Evolutionary conservation across 2,888 invertebrate species (phyloP), one percentile per base, ranked within the genome.

Genomic region (Agrotis ipsilon): DNA sequence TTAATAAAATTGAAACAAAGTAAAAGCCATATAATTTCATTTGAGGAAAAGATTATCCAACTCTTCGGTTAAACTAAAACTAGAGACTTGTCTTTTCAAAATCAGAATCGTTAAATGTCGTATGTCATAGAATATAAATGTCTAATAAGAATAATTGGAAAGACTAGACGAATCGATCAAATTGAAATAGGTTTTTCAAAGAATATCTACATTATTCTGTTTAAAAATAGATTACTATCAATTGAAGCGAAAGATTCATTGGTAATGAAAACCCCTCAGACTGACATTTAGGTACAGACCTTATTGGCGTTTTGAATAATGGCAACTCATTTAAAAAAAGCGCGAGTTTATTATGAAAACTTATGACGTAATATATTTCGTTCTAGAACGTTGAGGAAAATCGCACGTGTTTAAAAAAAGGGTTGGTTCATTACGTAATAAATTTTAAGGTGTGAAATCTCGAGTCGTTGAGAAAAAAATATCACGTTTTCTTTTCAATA

Each of bases 101-200:
- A 27, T 27, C 27, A 27, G 5, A 27, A 27, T 27, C 27, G 27
- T 27, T 27, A 27, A n/a, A 27, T 24, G 24, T 24, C 24, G 1
- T 39, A 39, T 39, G 39, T 39, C 39, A 11, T 39, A 39, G 39
- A 39, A 27, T 18, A 21, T 27, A 27, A 14, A 19, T 39, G 14
- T 68, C 21, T 57, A 43, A 48, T 69, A 58, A n/a, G 13, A 58
- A 46, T 58, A 69, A 69, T 58, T 24, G 18, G 11, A 14, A 39
- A 46, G 71, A 39, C 70, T 72, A 72, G 64, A 72, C 21, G 55
- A 72, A 72, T 72, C 62, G 62, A 72, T 72, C 32, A 21, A 2
- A 49, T 24, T 16, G 1, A 57, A 62, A 62, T 49, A n/a, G 16
- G 45, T 61, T 54, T 18, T 16, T 43, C 19, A 54, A 39, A 46